Conservation (phyloP, 1,140 invertebrate genomes). For the Drosophila nannoptera region DNA sequence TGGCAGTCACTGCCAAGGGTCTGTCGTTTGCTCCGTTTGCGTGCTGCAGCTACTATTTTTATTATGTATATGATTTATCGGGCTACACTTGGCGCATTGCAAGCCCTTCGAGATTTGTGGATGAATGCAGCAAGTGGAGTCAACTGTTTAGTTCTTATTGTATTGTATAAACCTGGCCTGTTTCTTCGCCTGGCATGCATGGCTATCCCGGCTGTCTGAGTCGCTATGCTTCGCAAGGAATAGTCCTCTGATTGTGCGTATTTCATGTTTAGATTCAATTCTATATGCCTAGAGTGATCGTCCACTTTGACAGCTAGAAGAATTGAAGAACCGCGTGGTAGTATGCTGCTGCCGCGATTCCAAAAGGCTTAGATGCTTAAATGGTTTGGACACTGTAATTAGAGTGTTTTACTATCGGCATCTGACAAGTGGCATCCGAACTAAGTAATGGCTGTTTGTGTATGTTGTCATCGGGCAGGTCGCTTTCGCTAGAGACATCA, state of each 20-base stretch:
- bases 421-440: constrained; percentile 9
- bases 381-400: constrained; percentile 28
- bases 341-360: constrained; percentile 46
- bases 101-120: constrained; percentile 8
- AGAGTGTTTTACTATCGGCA: neutral
- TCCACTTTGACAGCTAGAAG: neutral
- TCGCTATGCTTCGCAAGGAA: neutral
- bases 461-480: neutral
- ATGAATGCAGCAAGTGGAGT: neutral
- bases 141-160: constrained; percentile 3
- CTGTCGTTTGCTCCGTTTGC: constrained; percentile 29
- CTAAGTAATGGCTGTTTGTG: neutral
- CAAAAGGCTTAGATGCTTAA: constrained; percentile 10
- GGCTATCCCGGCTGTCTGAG: neutral
- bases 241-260: constrained; percentile 16
- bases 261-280: neutral
- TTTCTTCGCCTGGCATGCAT: neutral
- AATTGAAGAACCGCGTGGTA: neutral
- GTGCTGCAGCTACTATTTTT: constrained; percentile 33
- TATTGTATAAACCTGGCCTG: neutral
- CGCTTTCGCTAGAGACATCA: neutral
- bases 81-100: neutral
- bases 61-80: neutral
- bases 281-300: constrained; percentile 18
- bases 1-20: neutral